A percentile compares a stretch with the other conserved stretches of the same genome.
These are phyloP conservation scores for Neuroscelio doddi DNA, from an alignment of 2,888 invertebrate genomes.

Conservation along the genomic window DNA sequence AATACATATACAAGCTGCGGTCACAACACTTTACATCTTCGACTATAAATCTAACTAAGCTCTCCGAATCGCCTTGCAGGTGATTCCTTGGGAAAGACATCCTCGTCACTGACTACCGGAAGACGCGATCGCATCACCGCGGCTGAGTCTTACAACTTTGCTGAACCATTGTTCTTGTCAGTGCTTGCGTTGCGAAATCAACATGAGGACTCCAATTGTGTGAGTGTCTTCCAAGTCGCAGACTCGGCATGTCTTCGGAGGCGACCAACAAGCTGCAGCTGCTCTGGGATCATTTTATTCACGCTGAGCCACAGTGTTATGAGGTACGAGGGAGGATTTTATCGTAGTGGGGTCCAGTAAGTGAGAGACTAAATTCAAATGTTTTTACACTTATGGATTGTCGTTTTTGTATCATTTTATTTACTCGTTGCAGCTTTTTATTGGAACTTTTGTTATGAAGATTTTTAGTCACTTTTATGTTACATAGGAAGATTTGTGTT, in stretches of 20 bases:
- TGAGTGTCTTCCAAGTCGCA: conserved; percentile 1
- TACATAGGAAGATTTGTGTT: too few species aligned
- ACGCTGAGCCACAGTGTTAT: conserved; percentile 77
- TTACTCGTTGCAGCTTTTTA: too few species aligned
- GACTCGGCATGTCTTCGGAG: conserved; percentile 21
- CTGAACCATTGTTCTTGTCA: neutral
- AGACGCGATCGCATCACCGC: neutral
- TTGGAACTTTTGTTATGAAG: too few species aligned
- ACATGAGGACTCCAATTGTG: conserved; percentile 31
- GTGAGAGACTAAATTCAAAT: too few species aligned
- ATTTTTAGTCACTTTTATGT: too few species aligned
- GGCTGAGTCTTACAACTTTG: too few species aligned
- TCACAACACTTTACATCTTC: conserved; percentile 14
- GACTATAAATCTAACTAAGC: conserved; percentile 16
- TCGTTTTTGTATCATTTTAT: too few species aligned
- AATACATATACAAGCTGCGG: conserved; percentile 17
- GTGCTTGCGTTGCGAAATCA: conserved; percentile 2
- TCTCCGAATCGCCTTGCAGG: neutral
- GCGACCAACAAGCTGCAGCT: conserved; percentile 68
- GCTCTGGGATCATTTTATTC: conserved; percentile 78
- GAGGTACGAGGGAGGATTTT: too few species aligned
- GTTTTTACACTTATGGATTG: too few species aligned
- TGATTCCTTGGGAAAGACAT: neutral
- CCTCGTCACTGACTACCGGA: neutral
- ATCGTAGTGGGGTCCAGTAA: too few species aligned